phyloP scores from a whole-genome alignment of 2,797 vertebrate species.

The Hyperoplus lanceolatus region DNA sequence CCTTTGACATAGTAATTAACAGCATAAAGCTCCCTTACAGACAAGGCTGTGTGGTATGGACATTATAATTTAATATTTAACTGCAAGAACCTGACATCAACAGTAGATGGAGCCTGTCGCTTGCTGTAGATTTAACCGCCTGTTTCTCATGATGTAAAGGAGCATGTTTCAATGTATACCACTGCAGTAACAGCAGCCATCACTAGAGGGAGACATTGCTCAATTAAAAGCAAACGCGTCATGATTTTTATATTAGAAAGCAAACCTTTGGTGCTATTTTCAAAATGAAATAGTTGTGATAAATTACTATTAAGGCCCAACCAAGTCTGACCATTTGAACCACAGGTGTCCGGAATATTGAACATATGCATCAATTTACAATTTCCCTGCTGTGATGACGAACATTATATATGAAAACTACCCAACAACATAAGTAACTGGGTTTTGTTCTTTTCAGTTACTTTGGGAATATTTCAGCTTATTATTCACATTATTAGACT shows the following conservation, averaged over 20 bases:
- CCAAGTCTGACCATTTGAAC: neutral
- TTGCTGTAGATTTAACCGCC: neutral
- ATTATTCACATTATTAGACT: neutral
- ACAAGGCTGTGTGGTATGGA: neutral
- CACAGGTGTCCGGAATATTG: neutral
- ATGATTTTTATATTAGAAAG: too few species aligned
- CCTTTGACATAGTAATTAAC: too few species aligned
- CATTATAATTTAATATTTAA: neutral
- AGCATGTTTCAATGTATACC: neutral
- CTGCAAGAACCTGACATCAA: conserved; percentile 38
- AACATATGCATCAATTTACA: neutral
- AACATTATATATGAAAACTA: neutral
- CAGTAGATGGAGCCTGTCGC: conserved; percentile 59
- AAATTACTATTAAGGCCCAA: neutral
- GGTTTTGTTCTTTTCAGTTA: neutral
- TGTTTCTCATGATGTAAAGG: neutral
- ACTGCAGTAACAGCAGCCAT: conserved; percentile 22
- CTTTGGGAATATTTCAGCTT: neutral
- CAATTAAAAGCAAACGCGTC: neutral
- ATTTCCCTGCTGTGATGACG: neutral
- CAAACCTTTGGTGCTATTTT: too few species aligned
- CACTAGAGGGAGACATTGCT: conserved; percentile 69
- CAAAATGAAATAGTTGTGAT: neutral
- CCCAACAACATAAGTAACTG: neutral
- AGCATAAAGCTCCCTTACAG: neutral